Evolutionary conservation across 2,113 vertebrate species (phyloP).

Genomic region (Jacana jacana): DNA sequence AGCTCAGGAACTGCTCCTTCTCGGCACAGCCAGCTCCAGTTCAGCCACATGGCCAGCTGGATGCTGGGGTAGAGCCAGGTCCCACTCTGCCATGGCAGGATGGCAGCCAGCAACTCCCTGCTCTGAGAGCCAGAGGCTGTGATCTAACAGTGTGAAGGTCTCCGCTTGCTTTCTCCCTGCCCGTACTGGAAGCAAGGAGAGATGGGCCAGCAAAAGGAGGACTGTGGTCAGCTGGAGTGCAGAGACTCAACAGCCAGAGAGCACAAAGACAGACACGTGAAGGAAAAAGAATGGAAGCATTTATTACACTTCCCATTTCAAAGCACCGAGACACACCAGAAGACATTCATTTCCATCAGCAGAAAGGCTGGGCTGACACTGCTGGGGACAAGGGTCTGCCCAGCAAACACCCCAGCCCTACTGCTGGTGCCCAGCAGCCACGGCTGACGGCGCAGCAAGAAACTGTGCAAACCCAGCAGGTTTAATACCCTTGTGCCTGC

Average conservation of each 20-base stretch:
- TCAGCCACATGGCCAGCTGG: not conserved
- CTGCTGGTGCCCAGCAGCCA: not conserved
- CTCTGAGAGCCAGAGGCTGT: not conserved
- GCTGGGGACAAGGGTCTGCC: not conserved
- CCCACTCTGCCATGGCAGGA: not conserved
- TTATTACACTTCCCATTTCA: slow-evolving; percentile 13
- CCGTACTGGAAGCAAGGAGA: not conserved
- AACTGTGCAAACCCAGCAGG: not conserved
- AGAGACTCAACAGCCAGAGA: not conserved
- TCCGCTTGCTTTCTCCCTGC: not conserved
- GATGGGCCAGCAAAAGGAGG: not conserved
- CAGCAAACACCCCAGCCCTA: not conserved
- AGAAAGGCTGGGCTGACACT: not conserved
- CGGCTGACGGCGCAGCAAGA: not conserved
- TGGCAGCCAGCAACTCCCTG: not conserved
- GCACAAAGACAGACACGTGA: not conserved
- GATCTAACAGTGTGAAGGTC: not conserved
- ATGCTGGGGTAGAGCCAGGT: not conserved
- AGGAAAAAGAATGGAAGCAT: not conserved
- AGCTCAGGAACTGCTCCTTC: not conserved
- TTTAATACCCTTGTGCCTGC: not conserved
- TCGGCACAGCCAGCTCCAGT: not conserved
- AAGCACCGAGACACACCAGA: not conserved
- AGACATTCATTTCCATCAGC: not conserved
- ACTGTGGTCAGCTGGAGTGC: not conserved